Evolutionary conservation across 2,888 invertebrate species (phyloP), one percentile per base, ranked within the genome.

Genomic region (Cynaeus angustus): DNA sequence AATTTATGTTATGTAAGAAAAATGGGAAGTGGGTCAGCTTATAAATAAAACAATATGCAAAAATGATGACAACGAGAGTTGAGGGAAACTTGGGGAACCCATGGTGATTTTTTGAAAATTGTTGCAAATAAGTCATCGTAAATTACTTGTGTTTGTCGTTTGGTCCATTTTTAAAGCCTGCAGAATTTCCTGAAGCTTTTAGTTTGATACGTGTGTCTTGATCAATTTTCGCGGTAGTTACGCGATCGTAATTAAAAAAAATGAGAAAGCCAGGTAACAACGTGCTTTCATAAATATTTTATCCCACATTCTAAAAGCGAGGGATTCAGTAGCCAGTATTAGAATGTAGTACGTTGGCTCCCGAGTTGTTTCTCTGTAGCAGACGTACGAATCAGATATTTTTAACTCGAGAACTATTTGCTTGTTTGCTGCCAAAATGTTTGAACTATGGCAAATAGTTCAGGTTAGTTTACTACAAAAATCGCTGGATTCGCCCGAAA

Each of bases 391-490:
- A 78, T 75, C 70, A 75, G 83, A 80, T 84, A 83, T 84, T 84
- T 84, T 84, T 84, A 83, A 83, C 83, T 81, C 79, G 77, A 77
- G 78, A 83, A 82, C 83, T 83, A 84, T 83, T 83, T 78, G 82
- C 80, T 78, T 79, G 80, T 80, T 81, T 79, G 83, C 80, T 83
- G 83, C 84, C 83, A 83, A 83, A 84, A 83, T 81, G 81, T 81
- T 81, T 82, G 81, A 83, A 83, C 81, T 83, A 82, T 83, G 80
- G 83, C 82, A 82, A 83, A 82, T 81, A 82, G 81, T 82, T 81
- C 78, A 78, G 80, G 80, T 79, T 21, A 1, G 21, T 21, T 79
- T 81, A 79, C 79, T 80, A 79, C 77, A 78, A 79, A 80, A 82
- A 80, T 79, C 77, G 72, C 71, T 66, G 12, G n/a, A 61, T 68